These are phyloP conservation scores for Anarhynchus alexandrinus DNA, from an alignment of 2,113 vertebrate species.

Conservation along the genomic window DNA sequence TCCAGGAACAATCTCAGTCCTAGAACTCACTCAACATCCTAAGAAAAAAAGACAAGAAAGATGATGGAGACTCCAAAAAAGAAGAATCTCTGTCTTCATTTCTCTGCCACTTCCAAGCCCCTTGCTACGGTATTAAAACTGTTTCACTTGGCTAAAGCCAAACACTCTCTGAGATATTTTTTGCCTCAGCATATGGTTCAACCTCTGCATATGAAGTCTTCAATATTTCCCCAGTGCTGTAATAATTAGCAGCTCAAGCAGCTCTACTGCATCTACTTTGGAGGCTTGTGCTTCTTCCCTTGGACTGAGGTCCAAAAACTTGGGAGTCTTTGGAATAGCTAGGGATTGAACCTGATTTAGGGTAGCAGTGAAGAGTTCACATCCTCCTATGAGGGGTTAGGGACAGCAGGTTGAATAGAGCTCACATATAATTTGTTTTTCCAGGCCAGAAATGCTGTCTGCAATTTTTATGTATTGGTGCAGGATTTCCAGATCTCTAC, in stretches of 20 bases:
- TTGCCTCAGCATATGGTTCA: background rate
- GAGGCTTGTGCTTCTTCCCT: background rate
- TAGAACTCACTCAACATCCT: background rate
- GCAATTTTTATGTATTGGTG: background rate
- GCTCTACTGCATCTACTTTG: background rate
- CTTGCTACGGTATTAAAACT: background rate
- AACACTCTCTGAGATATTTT: background rate
- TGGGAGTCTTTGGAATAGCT: background rate
- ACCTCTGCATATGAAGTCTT: background rate
- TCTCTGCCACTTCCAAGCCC: background rate
- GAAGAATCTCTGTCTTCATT: background rate
- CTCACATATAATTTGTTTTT: background rate
- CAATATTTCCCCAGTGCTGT: background rate
- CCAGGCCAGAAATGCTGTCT: background rate
- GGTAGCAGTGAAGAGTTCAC: background rate
- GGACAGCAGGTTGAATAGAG: background rate
- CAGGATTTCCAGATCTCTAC: background rate
- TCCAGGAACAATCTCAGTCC: background rate
- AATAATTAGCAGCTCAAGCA: background rate
- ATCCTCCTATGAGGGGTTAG: background rate
- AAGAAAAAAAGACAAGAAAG: background rate
- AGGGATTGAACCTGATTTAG: background rate
- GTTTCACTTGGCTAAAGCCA: background rate
- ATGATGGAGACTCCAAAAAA: background rate
- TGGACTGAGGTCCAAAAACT: background rate